Evolutionary conservation across 1,140 invertebrate species (phyloP).

Genomic region (Chelonus insularis): DNA sequence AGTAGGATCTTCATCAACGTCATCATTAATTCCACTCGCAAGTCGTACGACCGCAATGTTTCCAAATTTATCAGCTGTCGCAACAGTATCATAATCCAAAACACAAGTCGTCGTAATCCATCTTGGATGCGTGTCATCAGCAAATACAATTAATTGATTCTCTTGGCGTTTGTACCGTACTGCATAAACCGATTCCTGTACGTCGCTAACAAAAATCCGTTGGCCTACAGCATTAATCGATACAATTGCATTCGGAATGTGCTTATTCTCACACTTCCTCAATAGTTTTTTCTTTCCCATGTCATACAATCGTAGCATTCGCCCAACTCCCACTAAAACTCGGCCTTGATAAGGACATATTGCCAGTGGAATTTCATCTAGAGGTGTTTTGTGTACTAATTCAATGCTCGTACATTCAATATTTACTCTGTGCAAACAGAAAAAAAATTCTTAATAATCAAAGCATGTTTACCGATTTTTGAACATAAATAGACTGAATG

Average conservation of each 20-base stretch:
- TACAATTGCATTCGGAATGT: conserved; percentile 93
- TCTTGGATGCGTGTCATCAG: conserved; percentile 95
- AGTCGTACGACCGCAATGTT: conserved; percentile 91
- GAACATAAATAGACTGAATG: conserved; percentile 7
- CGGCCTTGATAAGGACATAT: conserved; percentile 91
- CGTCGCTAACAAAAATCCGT: conserved; percentile 92
- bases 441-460: conserved; percentile 43
- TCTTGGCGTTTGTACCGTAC: conserved; percentile 93
- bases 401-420: conserved; percentile 79
- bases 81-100: conserved; percentile 97
- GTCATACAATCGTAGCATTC: conserved; percentile 91
- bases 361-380: conserved; percentile 91
- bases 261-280: conserved; percentile 98
- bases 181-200: conserved; percentile 97
- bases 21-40: conserved; percentile 89
- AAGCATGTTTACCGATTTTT: conserved; percentile 33
- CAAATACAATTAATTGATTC: conserved; percentile 97
- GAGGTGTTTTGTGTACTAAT: conserved; percentile 89
- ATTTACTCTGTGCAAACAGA: conserved; percentile 62
- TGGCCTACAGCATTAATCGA: conserved; percentile 92
- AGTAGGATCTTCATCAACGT: conserved; percentile 98
- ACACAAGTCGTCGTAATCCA: conserved; percentile 92
- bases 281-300: conserved; percentile 96
- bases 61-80: conserved; percentile 98
- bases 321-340: conserved; percentile 89